These are phyloP conservation scores for Phalacrocorax aristotelis DNA, from an alignment of 2,113 vertebrate species.

Conservation along the genomic window DNA sequence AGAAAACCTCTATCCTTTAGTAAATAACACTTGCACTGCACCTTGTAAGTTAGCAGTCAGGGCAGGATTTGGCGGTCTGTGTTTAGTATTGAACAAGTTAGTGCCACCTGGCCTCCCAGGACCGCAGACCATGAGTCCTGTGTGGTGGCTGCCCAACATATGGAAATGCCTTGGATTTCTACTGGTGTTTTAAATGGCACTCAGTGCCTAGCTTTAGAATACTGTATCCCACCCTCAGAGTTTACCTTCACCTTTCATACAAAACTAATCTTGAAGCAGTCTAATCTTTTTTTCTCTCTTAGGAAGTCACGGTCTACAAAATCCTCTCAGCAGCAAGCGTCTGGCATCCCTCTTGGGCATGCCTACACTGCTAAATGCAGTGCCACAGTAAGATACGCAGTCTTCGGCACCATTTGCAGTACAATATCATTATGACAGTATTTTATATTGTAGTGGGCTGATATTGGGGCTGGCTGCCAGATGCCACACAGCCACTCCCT, in stretches of 20 bases:
- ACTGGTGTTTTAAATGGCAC: background rate
- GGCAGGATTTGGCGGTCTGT: background rate
- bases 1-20: background rate
- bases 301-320: background rate
- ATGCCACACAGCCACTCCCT: background rate
- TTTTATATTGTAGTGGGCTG: background rate
- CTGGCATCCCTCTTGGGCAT: background rate
- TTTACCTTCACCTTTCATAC: background rate
- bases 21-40: background rate
- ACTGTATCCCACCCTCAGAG: background rate
- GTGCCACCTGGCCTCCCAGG: background rate
- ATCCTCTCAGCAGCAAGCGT: background rate
- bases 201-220: background rate
- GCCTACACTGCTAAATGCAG: background rate
- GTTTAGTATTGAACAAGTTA: background rate
- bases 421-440: background rate
- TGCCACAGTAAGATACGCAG: background rate
- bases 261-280: background rate
- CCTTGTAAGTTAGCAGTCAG: background rate
- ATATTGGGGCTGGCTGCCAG: background rate
- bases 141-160: background rate
- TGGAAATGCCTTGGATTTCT: background rate
- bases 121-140: fast-evolving
- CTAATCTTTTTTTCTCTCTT: background rate
- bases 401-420: background rate